These are phyloP conservation scores for Orthosia cruda DNA, from an alignment of 2,888 invertebrate genomes.

Conservation along the genomic window DNA sequence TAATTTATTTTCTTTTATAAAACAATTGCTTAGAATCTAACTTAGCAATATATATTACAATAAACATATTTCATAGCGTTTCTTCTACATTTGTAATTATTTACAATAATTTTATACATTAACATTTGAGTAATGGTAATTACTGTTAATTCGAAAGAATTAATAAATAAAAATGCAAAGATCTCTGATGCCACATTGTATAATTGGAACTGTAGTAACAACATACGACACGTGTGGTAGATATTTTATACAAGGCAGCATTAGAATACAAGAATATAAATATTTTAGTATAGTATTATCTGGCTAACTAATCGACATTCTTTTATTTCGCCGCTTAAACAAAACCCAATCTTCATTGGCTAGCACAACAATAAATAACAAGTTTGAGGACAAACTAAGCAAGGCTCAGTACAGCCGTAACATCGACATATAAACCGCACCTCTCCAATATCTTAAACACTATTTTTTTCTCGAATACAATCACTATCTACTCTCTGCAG, in stretches of 20 bases:
- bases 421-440: slow-evolving; percentile 54
- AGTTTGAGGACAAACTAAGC: slow-evolving; percentile 53
- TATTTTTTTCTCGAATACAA: slow-evolving; percentile 74
- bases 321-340: slow-evolving; percentile 19
- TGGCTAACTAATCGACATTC: slow-evolving; percentile 33
- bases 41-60: slow-evolving; percentile 85
- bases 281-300: slow-evolving; percentile 37
- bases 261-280: slow-evolving; percentile 46
- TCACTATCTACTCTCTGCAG: slow-evolving; percentile 75
- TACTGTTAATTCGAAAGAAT: slow-evolving; percentile 38
- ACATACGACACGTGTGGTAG: slow-evolving; percentile 26
- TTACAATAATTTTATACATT: slow-evolving; percentile 80
- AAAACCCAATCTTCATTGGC: slow-evolving; percentile 45
- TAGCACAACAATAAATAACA: slow-evolving; percentile 63
- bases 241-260: slow-evolving; percentile 42
- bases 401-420: slow-evolving; percentile 51
- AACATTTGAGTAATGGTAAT: slow-evolving; percentile 67
- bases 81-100: slow-evolving; percentile 82
- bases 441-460: slow-evolving; percentile 63
- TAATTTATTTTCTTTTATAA: slow-evolving; percentile 91
- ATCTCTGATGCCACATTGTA: slow-evolving; percentile 40
- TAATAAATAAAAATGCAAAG: slow-evolving; percentile 48
- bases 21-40: slow-evolving; percentile 87
- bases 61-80: slow-evolving; percentile 86
- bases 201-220: slow-evolving; percentile 35